These are phyloP conservation scores for Monomorium pharaonis DNA, from an alignment of 1,140 invertebrate species.

Conservation along the genomic window DNA sequence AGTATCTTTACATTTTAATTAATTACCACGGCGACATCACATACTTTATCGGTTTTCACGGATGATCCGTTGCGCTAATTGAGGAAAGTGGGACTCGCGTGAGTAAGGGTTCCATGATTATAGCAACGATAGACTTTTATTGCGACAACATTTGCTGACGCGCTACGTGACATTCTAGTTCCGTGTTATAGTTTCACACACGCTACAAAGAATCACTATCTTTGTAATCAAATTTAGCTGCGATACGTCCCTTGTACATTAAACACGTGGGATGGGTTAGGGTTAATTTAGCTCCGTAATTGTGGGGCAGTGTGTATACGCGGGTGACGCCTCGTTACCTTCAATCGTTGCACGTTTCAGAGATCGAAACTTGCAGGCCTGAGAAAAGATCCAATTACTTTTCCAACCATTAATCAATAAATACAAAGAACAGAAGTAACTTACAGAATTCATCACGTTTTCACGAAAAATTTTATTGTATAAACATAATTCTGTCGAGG, in stretches of 20 bases:
- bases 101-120: not conserved
- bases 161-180: not conserved
- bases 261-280: not conserved
- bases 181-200: not conserved
- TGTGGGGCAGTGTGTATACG: not conserved
- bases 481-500: not conserved
- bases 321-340: not conserved
- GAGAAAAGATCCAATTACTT: not conserved
- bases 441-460: not conserved
- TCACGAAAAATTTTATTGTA: not conserved
- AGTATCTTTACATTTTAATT: not conserved
- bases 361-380: not conserved
- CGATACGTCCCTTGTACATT: not conserved
- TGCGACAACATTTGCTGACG: not conserved
- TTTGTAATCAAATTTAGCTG: constrained; percentile 25
- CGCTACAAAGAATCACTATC: constrained; percentile 1
- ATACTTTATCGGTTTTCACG: not conserved
- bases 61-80: not conserved
- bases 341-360: not conserved
- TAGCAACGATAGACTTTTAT: not conserved
- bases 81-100: constrained; percentile 10
- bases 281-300: constrained; percentile 39
- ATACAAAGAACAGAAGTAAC: not conserved
- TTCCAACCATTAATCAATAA: not conserved
- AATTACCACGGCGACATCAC: no score